Conservation (phyloP, 2,888 invertebrate species). For the Pomacea canaliculata region DNA sequence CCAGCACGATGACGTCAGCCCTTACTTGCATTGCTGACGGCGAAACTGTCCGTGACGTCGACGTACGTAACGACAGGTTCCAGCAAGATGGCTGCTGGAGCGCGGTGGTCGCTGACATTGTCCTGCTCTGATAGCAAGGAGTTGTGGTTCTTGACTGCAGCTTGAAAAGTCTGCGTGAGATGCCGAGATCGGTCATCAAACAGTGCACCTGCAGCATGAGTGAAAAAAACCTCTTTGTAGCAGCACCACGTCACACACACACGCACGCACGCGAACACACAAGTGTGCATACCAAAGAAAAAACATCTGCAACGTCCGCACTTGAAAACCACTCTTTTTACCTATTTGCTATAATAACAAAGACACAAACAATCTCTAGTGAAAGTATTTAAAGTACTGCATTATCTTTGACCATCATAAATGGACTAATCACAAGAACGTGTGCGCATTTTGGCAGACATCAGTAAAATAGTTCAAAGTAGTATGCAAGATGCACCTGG, state of each 20-base stretch:
- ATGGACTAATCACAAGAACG: too few relatives aligned
- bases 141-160: conserved; percentile 4
- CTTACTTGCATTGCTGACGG: conserved; percentile 58
- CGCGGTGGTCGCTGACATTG: not conserved
- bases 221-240: not conserved
- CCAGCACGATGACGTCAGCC: too few relatives aligned
- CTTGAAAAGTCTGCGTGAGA: conserved; percentile 8
- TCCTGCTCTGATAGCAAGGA: not conserved
- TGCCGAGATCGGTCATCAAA: conserved; percentile 29
- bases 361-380: too few relatives aligned
- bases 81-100: conserved; percentile 17
- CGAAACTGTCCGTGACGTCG: conserved; percentile 52
- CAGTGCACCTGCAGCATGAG: conserved; percentile 23
- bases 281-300: too few relatives aligned
- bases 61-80: conserved; percentile 30
- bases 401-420: too few relatives aligned
- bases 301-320: too few relatives aligned
- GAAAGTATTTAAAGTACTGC: too few relatives aligned
- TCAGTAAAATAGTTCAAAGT: too few relatives aligned
- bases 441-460: too few relatives aligned
- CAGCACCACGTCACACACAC: not conserved
- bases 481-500: too few relatives aligned
- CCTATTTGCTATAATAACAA: too few relatives aligned
- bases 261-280: not conserved
- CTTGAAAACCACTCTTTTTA: too few relatives aligned